Base-by-base conservation (phyloP, 2,113 vertebrate genomes). In the Hyperopisus bebe region DNA sequence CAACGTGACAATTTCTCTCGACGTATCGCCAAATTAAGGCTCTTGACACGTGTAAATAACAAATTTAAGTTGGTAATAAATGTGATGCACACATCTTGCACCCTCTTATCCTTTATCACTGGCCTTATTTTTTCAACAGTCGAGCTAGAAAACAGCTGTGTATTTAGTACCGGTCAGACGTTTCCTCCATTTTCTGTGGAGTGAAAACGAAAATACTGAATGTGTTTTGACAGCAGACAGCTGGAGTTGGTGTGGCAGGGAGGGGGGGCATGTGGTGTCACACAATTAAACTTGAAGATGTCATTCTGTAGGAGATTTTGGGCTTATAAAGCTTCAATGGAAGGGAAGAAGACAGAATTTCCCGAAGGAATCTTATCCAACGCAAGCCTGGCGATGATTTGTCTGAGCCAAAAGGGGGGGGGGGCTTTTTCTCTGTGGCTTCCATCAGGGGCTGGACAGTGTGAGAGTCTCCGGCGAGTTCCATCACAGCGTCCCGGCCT, bases 11-110 rank as follows among this genome's bases (percentile, higher is more conserved):
- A 90, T 88, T 92, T 88, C n/a, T 89, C 87, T 88, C 93, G 92
- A 94, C 92, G 93, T 94, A 94, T 95, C 91, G 90, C 91, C 93
- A 93, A 93, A 94, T 94, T 94, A 94, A 94, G 92, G 94, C 88
- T 47, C 85, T 89, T 90, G 94, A 90, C 91, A 93, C 91, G 92
- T 94, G 93, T 94, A 94, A 95, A 94, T 93, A 93, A 93, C 27
- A 13, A 92, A 94, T 66, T 89, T 87, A 90, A 90, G 91, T 89
- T 62, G 47, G 92, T 92, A 44, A 86, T 89, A 92, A 92, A 91
- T 91, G 94, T 94, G 91, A 92, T 77, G 51, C 15, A 19, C 51
- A 88, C 74, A 83, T 84, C 21, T 47, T 58, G 17, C 24, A 89
- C 53, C 91, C 80, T 46, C 92, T 91, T 90, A 92, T 92, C 91